A percentile compares a stretch with the other conserved stretches of the same genome.
Conservation (phyloP, 2,797 vertebrate genomes). For the Chelmon rostratus region DNA sequence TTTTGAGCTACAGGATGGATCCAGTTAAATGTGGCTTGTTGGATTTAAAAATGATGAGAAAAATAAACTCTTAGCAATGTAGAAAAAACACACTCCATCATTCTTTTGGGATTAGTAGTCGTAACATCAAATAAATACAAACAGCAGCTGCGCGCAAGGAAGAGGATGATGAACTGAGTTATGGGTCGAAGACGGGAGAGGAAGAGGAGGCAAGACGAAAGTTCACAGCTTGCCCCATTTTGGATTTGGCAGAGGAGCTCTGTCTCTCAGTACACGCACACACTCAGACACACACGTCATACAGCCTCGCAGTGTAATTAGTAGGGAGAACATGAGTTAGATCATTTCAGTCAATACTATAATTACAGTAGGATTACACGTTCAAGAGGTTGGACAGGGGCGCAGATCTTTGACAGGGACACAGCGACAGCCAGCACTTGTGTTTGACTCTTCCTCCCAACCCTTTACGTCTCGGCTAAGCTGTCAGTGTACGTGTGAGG, state of each 20-base stretch:
- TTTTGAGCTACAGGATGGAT: background rate
- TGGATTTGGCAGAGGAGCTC: constrained; percentile 25
- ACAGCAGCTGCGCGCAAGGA: background rate
- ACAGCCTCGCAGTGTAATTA: constrained; percentile 61
- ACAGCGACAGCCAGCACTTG: background rate
- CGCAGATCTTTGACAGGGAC: constrained; percentile 23
- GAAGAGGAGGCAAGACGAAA: background rate
- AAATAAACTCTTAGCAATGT: background rate
- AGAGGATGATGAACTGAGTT: background rate
- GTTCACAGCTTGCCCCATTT: constrained; percentile 7
- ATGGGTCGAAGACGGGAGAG: background rate
- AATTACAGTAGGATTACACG: constrained; percentile 63
- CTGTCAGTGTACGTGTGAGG: background rate
- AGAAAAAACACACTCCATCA: background rate
- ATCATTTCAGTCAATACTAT: constrained; percentile 54
- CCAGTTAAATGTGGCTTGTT: background rate
- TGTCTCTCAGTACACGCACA: background rate
- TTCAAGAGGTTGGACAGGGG: constrained; percentile 30
- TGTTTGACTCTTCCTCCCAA: constrained; percentile 1
- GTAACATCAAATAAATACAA: constrained; percentile 1
- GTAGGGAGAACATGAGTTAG: constrained; percentile 51
- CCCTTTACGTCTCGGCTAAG: background rate
- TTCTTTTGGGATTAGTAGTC: background rate
- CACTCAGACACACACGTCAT: constrained; percentile 2
- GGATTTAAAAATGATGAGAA: background rate